Base-by-base conservation (phyloP, 1,140 invertebrate species). In the Tribolium madens region DNA sequence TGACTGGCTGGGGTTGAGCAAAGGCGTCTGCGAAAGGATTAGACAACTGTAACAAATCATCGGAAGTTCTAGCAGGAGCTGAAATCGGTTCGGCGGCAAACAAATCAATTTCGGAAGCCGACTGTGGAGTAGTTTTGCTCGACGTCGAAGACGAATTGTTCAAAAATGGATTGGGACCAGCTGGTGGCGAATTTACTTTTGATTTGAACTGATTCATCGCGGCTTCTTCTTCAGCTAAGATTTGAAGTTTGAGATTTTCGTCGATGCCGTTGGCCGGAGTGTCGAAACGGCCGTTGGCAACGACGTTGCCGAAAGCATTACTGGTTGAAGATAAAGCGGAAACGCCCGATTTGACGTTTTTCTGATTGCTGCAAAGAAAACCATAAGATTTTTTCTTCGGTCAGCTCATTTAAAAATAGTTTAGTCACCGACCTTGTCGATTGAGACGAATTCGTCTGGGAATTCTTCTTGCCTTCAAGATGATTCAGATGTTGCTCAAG, bases 201-300 rank as follows among this genome's bases (percentile, higher is more conserved):
- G 93, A 92, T 92, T 97, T 98, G 83, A 97, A 95, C 85, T 97
- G 95, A 87, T 96, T 97, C 89, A 98, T 93, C 31, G 94, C 94
- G 21, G 95, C 95, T 86, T 97, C 96, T 87, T 98, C 97, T 86
- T 99, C 97, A 52, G 97, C 97, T 21, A 98, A 87, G 31, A 93
- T 95, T 85, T 95, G 93, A 81, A 94, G 92, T 83, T 94, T 93
- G 1, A 97, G 87, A 73, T 91, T 92, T 81, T 98, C 96, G 81
- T 97, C 95, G 77, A 95, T 93, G 82, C 93, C 93, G 84, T 93
- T 93, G 53, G 90, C 88, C 7, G 88, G 85, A 76, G 79, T 89
- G 82, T 94, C 93, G 50, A 93, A 90, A 42, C 91, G 88, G n/a
- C 91, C 90, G 53, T 92, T 93, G 42, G 92, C 92, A 31, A 92